These are phyloP conservation scores for Keiferia lycopersicella DNA, from an alignment of 2,888 invertebrate genomes.

Conservation along the genomic window DNA sequence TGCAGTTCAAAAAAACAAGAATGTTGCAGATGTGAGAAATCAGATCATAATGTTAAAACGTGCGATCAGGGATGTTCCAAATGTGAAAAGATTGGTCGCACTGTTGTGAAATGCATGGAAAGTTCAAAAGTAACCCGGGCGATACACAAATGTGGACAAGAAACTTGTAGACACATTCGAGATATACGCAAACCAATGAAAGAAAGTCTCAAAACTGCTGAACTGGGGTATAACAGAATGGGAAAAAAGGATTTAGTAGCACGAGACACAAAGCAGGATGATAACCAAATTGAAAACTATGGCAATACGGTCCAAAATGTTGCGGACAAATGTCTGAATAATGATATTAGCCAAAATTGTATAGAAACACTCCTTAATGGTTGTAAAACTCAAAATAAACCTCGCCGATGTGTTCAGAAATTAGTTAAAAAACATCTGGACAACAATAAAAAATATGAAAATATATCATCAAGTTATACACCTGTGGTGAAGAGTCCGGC, in stretches of 20 bases:
- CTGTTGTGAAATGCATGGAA: background rate
- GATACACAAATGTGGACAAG: background rate
- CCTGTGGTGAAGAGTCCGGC: slow-evolving; percentile 7
- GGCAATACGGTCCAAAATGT: background rate
- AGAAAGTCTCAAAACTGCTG: background rate
- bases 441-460: background rate
- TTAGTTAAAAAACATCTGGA: background rate
- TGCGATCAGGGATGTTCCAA: background rate
- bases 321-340: background rate
- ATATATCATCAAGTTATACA: slow-evolving; percentile 12
- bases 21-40: background rate
- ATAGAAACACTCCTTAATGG: background rate
- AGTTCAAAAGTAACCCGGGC: background rate
- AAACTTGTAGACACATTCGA: background rate
- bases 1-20: background rate
- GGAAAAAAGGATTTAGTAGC: background rate
- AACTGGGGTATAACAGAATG: background rate
- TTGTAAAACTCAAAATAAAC: slow-evolving; percentile 11
- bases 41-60: background rate
- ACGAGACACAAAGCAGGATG: slow-evolving; percentile 5
- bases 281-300: background rate
- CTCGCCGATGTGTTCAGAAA: slow-evolving; percentile 13
- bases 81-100: background rate
- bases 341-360: slow-evolving; percentile 5
- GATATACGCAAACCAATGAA: background rate